Conservation (phyloP, 2,797 vertebrate genomes). For the Lacerta bilineata region DNA sequence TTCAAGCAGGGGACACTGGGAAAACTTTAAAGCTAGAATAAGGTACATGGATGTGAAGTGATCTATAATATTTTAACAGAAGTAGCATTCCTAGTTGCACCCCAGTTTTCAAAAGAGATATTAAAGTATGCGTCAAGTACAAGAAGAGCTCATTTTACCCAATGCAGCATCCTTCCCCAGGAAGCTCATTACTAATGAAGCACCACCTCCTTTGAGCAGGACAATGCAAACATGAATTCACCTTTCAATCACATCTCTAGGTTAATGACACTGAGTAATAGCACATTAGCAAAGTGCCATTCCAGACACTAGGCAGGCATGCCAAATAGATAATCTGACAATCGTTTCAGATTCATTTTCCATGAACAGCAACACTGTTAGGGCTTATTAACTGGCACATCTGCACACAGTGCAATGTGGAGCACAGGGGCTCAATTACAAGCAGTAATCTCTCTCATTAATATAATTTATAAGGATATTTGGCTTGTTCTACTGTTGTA, state of each 20-base stretch:
- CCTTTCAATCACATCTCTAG: conserved; percentile 81
- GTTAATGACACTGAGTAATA: conserved; percentile 87
- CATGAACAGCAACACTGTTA: conserved; percentile 81
- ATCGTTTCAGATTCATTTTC: conserved; percentile 82
- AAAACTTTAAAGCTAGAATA: background rate
- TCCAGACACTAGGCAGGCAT: conserved; percentile 83
- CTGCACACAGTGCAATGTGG: conserved; percentile 75
- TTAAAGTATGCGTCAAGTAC: conserved; percentile 34
- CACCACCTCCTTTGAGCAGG: conserved; percentile 64
- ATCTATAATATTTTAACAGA: background rate
- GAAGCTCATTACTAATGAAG: conserved; percentile 60
- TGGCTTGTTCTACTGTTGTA: conserved; percentile 73
- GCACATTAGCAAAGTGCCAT: conserved; percentile 84
- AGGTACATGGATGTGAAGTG: background rate
- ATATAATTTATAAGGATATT: conserved; percentile 80
- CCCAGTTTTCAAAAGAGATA: conserved; percentile 41
- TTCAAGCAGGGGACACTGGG: too few relatives aligned
- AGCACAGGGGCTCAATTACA: conserved; percentile 75
- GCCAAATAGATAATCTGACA: conserved; percentile 85
- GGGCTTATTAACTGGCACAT: conserved; percentile 84
- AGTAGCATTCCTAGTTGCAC: background rate
- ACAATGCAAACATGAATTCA: conserved; percentile 77
- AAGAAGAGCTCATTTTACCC: conserved; percentile 51
- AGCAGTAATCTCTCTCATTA: conserved; percentile 82
- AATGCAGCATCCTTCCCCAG: conserved; percentile 61